Percentiles rank a stretch among this genome's conserved stretches.
Conservation (phyloP, 1,140 invertebrate species). For the Atta texana region DNA sequence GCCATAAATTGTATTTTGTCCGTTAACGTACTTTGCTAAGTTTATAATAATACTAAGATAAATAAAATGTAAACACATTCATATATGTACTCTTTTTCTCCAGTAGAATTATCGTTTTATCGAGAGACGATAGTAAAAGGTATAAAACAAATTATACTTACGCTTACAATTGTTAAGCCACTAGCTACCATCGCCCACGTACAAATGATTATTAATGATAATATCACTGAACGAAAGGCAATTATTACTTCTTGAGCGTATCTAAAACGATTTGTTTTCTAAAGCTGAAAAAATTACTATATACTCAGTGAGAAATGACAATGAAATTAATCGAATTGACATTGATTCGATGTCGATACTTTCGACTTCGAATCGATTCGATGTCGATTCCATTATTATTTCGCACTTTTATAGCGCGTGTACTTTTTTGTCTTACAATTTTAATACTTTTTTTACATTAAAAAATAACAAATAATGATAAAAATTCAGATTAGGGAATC, state of each 20-base stretch:
- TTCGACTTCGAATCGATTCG: too few species aligned
- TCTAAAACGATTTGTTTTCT: conserved; percentile 10
- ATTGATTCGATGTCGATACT: too few species aligned
- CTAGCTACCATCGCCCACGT: neutral
- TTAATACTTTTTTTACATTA: neutral
- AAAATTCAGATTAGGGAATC: too few species aligned
- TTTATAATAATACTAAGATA: neutral
- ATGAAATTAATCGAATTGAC: too few species aligned
- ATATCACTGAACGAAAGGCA: conserved; percentile 11
- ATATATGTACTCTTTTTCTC: neutral
- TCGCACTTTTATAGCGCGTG: neutral
- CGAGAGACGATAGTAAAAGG: neutral
- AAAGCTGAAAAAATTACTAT: neutral
- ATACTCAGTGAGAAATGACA: neutral
- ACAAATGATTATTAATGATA: conserved; percentile 15
- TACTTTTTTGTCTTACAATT: neutral
- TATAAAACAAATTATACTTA: conserved; percentile 5
- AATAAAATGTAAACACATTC: neutral
- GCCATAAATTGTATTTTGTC: conserved; percentile 67
- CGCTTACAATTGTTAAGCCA: conserved; percentile 14
- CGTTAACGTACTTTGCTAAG: conserved; percentile 27
- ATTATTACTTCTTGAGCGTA: conserved; percentile 30
- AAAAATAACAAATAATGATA: neutral
- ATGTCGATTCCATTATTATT: too few species aligned
- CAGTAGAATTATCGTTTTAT: neutral